phyloP scores from a whole-genome alignment of 2,113 vertebrate species.

The Eonycteris spelaea region DNA sequence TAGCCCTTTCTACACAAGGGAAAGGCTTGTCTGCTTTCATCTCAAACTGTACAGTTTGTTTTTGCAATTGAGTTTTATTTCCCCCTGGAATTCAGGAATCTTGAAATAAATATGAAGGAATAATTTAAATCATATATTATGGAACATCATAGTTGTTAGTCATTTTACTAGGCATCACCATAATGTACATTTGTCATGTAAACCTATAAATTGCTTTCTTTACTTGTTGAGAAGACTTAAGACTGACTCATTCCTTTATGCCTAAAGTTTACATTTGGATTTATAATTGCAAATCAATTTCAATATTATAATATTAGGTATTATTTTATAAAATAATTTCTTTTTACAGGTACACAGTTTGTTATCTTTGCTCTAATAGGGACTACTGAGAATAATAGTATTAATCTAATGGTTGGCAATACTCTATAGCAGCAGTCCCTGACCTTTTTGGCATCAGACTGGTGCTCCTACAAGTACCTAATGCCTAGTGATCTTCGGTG shows the following conservation, averaged over 20 bases:
- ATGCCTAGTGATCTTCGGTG: no score
- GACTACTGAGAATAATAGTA: not conserved
- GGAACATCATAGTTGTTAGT: not conserved
- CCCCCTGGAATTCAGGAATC: not conserved
- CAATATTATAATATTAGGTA: not conserved
- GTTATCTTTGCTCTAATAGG: not conserved
- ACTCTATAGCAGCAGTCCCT: no score
- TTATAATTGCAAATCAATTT: not conserved
- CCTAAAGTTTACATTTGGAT: not conserved
- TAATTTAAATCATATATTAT: constrained; percentile 1
- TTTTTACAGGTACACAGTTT: not conserved
- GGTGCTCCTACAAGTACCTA: no score
- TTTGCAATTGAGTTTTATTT: constrained; percentile 54
- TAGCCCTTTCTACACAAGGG: not conserved
- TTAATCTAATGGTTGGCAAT: not conserved
- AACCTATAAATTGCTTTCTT: not conserved
- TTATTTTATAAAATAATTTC: not conserved
- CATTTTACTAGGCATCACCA: not conserved
- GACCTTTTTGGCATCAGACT: no score
- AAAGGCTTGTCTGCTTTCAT: not conserved
- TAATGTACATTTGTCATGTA: not conserved
- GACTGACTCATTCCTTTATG: not conserved
- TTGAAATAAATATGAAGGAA: not conserved
- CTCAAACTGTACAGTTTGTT: constrained; percentile 46
- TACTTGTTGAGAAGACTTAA: not conserved